phyloP scores from a whole-genome alignment of 2,797 vertebrate genomes.

The Sardinella longiceps region DNA sequence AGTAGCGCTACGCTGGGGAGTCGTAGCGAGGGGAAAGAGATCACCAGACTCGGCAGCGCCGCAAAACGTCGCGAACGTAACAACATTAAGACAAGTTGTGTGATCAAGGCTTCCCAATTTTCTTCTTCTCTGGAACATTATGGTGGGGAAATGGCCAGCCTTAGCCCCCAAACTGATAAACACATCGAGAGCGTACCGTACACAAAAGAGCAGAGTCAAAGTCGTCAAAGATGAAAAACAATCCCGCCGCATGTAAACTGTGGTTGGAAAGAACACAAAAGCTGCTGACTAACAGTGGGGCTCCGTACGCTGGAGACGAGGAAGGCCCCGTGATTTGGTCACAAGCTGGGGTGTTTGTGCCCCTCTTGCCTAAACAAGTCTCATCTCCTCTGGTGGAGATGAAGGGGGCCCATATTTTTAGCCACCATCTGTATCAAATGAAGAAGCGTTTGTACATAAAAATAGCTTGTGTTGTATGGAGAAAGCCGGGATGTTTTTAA shows the following conservation, averaged over 20 bases:
- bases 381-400: conserved; percentile 48
- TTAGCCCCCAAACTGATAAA: conserved; percentile 44
- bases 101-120: conserved; percentile 31
- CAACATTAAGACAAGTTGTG: conserved; percentile 1
- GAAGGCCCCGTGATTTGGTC: conserved; percentile 62
- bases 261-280: conserved; percentile 75
- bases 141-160: conserved; percentile 34
- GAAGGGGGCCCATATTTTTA: conserved; percentile 50
- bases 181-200: conserved; percentile 57
- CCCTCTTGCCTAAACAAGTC: conserved; percentile 60
- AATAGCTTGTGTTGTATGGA: conserved; percentile 27
- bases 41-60: neutral
- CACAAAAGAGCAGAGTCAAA: conserved; percentile 57
- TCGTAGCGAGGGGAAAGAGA: neutral
- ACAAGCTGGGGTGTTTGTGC: conserved; percentile 55
- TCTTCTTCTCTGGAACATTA: conserved; percentile 5
- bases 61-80: neutral
- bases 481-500: conserved; percentile 45
- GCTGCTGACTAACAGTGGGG: conserved; percentile 71
- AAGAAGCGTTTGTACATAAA: conserved; percentile 33
- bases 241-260: conserved; percentile 71
- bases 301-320: conserved; percentile 54
- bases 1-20: neutral
- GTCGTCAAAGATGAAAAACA: conserved; percentile 69
- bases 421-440: conserved; percentile 51